Evolutionary conservation across 1,140 invertebrate species (phyloP).

Genomic region (Aphaenogaster rudis): DNA sequence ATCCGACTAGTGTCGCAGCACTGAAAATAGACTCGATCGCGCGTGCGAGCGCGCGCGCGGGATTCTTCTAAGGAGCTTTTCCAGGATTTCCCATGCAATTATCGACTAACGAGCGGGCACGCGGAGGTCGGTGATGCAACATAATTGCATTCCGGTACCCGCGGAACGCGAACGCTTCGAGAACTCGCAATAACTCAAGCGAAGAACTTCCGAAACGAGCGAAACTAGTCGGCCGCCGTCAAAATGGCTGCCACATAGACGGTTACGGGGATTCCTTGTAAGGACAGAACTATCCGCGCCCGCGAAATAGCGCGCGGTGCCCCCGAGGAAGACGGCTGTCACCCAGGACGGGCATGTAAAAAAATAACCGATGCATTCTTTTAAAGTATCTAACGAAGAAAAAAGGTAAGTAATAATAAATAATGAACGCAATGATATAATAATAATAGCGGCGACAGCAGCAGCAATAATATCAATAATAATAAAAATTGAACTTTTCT

Average conservation of each 20-base stretch:
- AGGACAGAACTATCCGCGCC: constrained; percentile 41
- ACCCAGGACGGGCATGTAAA: neutral
- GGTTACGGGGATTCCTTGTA: constrained; percentile 9
- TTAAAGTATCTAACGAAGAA: neutral
- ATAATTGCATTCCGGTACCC: constrained; percentile 58
- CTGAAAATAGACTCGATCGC: constrained; percentile 43
- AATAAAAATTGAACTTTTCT: neutral
- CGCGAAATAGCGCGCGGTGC: constrained; percentile 21
- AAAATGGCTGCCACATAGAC: constrained; percentile 26
- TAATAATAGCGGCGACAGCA: neutral
- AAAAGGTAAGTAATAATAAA: neutral
- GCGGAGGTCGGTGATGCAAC: constrained; percentile 61
- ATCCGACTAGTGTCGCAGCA: constrained; percentile 23
- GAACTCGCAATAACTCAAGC: constrained; percentile 54
- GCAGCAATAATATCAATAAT: neutral
- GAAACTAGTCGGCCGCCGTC: constrained; percentile 49
- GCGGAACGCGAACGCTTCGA: constrained; percentile 61
- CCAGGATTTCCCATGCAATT: constrained; percentile 62
- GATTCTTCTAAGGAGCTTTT: constrained; percentile 62
- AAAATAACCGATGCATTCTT: neutral
- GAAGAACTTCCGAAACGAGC: constrained; percentile 62
- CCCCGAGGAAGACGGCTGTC: neutral
- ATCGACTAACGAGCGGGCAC: constrained; percentile 58
- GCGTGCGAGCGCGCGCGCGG: neutral
- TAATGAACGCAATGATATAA: neutral